A percentile compares a stretch with the other conserved stretches of the same genome.
Conservation (phyloP, 2,888 invertebrate species). For the Pollenia angustigena region DNA sequence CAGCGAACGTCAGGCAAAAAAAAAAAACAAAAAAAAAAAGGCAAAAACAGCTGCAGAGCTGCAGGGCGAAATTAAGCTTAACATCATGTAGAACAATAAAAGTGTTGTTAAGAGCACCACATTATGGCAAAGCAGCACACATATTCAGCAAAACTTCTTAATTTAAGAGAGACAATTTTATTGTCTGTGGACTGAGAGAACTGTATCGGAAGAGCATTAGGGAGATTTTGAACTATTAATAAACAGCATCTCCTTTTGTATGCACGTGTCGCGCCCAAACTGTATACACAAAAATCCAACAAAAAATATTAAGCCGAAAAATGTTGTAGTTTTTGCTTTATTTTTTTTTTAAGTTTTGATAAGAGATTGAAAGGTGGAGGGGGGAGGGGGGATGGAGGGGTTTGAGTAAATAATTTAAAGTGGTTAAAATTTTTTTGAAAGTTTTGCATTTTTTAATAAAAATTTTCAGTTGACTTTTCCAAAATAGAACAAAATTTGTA, state of each 20-base stretch:
- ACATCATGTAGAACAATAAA: conserved; percentile 48
- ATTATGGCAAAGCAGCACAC: neutral
- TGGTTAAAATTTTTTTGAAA: neutral
- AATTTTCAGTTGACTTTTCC: no score
- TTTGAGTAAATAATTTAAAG: no score
- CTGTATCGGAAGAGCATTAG: neutral
- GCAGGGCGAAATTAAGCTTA: conserved; percentile 57
- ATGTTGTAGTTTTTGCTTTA: neutral
- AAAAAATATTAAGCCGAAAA: conserved; percentile 31
- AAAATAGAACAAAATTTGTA: neutral
- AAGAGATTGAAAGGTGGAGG: conserved; percentile 14
- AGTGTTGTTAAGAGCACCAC: conserved; percentile 33
- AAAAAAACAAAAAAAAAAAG: neutral
- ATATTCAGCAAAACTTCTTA: conserved; percentile 66
- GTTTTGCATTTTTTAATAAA: no score
- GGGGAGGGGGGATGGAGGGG: neutral
- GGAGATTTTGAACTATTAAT: conserved; percentile 70
- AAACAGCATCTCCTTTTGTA: conserved; percentile 73
- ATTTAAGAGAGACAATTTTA: conserved; percentile 42
- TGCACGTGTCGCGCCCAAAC: conserved; percentile 77
- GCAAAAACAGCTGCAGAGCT: conserved; percentile 48
- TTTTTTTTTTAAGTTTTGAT: conserved; percentile 11
- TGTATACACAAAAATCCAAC: conserved; percentile 73
- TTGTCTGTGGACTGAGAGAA: neutral
- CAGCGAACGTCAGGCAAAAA: conserved; percentile 28